A percentile compares a stretch with the other conserved stretches of the same genome.
phyloP scores from a whole-genome alignment of 2,797 vertebrate genomes.

The Liasis olivaceus region DNA sequence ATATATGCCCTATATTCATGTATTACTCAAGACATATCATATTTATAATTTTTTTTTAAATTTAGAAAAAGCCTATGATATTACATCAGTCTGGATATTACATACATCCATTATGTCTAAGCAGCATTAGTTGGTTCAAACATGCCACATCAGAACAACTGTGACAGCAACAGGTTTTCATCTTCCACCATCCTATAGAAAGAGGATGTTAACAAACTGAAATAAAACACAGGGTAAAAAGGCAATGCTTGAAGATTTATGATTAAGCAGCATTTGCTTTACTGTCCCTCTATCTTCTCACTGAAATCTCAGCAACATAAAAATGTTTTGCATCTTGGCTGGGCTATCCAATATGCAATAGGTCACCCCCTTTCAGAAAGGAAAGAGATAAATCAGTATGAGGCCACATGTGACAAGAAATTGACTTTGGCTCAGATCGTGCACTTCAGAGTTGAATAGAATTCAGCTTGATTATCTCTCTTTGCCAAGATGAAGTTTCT shows the following conservation, averaged over 20 bases:
- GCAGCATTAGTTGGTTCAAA: background rate
- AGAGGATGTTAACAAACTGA: background rate
- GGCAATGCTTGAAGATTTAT: conserved; percentile 15
- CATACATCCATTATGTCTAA: background rate
- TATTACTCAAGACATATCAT: background rate
- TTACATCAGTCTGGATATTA: no score
- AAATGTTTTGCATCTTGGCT: conserved; percentile 58
- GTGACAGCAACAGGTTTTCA: background rate
- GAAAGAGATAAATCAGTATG: conserved; percentile 76
- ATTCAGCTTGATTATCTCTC: conserved; percentile 82
- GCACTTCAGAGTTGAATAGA: conserved; percentile 78
- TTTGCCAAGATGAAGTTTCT: conserved; percentile 72
- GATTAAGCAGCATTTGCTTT: conserved; percentile 42
- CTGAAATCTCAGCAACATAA: conserved; percentile 44
- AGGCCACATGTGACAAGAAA: conserved; percentile 79
- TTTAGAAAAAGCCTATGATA: background rate
- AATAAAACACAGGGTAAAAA: background rate
- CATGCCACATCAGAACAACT: background rate
- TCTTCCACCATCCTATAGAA: background rate
- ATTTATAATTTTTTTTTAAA: background rate
- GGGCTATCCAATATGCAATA: conserved; percentile 52
- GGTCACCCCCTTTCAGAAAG: conserved; percentile 62
- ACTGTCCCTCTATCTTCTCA: conserved; percentile 13
- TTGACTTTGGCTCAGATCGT: conserved; percentile 75
- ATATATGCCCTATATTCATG: background rate